Evolutionary conservation across 2,797 vertebrate genomes (phyloP).

Genomic region (Falco cherrug): DNA sequence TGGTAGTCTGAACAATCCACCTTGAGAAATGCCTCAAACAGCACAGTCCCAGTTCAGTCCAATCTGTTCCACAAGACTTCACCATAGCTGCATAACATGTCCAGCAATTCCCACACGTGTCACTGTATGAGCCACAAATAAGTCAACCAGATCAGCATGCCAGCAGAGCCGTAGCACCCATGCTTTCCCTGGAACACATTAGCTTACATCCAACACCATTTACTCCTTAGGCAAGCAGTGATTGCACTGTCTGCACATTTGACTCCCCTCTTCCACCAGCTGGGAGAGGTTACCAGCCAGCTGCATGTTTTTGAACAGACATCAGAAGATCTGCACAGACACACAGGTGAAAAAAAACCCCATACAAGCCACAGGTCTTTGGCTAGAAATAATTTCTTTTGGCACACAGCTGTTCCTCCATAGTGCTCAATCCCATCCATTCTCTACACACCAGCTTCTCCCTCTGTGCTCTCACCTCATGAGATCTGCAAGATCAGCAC

Average conservation of each 20-base stretch:
- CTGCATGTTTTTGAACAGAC: neutral
- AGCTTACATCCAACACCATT: neutral
- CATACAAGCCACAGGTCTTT: neutral
- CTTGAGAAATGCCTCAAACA: neutral
- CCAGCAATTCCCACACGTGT: neutral
- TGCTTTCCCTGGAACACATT: neutral
- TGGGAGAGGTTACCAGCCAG: conserved; percentile 12
- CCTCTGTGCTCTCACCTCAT: neutral
- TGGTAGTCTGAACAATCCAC: neutral
- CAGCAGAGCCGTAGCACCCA: neutral
- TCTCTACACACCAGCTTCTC: conserved; percentile 2
- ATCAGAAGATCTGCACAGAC: neutral
- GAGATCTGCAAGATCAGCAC: neutral
- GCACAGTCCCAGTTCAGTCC: neutral
- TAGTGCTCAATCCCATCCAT: neutral
- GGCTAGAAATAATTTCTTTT: neutral
- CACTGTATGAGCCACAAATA: neutral
- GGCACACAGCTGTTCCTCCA: neutral
- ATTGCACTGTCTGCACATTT: neutral
- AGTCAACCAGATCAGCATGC: neutral
- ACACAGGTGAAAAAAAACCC: neutral
- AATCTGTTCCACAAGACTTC: neutral
- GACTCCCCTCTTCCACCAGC: neutral
- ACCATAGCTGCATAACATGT: neutral
- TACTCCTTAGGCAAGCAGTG: neutral